Evolutionary conservation across 2,113 vertebrate genomes (phyloP).

Genomic region (Poeciliopsis turrubarensis): DNA sequence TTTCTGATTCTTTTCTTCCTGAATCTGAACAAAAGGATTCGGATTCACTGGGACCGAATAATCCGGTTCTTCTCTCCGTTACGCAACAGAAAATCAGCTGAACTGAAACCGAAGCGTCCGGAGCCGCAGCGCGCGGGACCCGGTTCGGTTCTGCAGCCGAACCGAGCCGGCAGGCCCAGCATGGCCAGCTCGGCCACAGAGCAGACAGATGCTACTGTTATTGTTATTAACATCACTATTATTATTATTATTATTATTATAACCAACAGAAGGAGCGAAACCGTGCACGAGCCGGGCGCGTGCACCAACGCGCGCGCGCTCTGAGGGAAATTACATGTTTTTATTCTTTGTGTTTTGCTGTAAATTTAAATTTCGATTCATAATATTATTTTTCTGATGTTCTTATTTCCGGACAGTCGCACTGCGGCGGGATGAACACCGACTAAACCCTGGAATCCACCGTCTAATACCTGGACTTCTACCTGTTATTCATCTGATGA

Average conservation of each 20-base stretch:
- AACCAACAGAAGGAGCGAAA: fast-evolving
- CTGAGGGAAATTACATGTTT: fast-evolving
- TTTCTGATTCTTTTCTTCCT: too few relatives aligned
- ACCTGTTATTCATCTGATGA: not conserved
- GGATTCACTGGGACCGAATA: constrained; percentile 51
- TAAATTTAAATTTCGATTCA: not conserved
- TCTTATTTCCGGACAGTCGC: not conserved
- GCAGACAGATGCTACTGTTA: too few relatives aligned
- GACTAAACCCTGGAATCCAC: not conserved
- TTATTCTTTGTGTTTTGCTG: not conserved
- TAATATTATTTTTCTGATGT: too few relatives aligned
- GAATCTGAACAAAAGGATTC: constrained; percentile 3
- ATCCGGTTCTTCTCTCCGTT: constrained; percentile 57
- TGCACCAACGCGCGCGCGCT: not conserved
- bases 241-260: too few relatives aligned
- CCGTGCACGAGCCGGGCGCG: not conserved
- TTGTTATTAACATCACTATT: too few relatives aligned
- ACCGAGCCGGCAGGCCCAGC: not conserved
- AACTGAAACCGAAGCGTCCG: not conserved
- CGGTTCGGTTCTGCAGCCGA: not conserved
- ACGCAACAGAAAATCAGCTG: constrained; percentile 46
- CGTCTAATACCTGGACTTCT: not conserved
- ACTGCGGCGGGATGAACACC: constrained; percentile 40
- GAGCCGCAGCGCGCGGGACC: constrained; percentile 9
- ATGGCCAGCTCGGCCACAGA: not conserved